Percentiles rank a stretch among this genome's conserved stretches.
phyloP scores from a whole-genome alignment of 2,888 invertebrate genomes.

The Gari tellinella region DNA sequence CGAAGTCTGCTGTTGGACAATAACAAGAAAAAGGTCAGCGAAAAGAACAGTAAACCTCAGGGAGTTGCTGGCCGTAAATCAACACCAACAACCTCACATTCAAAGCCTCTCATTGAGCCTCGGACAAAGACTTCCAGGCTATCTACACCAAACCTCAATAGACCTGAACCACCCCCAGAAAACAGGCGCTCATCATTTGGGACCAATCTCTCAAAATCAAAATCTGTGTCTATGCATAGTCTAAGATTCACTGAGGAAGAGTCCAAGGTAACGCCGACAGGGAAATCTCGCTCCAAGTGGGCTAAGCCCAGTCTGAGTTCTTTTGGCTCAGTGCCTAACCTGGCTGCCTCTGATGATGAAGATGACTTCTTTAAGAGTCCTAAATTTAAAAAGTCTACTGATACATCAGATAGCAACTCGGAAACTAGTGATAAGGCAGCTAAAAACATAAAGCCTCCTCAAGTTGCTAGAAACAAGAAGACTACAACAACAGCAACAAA shows the following conservation, averaged over 20 bases:
- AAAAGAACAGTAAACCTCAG: slow-evolving; percentile 6
- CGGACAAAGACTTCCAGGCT: slow-evolving; percentile 40
- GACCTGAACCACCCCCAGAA: slow-evolving; percentile 24
- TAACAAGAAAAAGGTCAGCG: slow-evolving; percentile 38
- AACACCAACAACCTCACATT: slow-evolving; percentile 24
- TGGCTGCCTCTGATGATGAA: slow-evolving; percentile 56
- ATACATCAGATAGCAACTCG: not conserved
- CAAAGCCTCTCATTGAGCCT: slow-evolving; percentile 21
- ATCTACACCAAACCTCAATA: slow-evolving; percentile 36
- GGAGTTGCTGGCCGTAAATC: slow-evolving; percentile 22
- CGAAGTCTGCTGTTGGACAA: slow-evolving; percentile 49
- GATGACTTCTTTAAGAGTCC: slow-evolving; percentile 44
- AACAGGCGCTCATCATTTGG: slow-evolving; percentile 33
- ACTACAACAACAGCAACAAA: too few species aligned
- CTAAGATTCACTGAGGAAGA: slow-evolving; percentile 31
- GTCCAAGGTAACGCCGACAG: slow-evolving; percentile 17
- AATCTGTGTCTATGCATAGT: slow-evolving; percentile 53
- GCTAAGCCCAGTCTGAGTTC: slow-evolving; percentile 55
- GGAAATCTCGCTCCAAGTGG: slow-evolving; percentile 46
- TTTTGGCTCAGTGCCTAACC: slow-evolving; percentile 71
- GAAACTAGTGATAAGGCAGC: slow-evolving; percentile 10
- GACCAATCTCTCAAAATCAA: slow-evolving; percentile 50
- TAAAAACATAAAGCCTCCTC: not conserved
- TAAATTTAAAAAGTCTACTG: not conserved
- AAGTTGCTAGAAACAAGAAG: too few species aligned